Percentiles rank a stretch among this genome's conserved stretches.
These are phyloP conservation scores for Cryptosula pallasiana DNA, from an alignment of 2,888 invertebrate genomes.

Conservation along the genomic window DNA sequence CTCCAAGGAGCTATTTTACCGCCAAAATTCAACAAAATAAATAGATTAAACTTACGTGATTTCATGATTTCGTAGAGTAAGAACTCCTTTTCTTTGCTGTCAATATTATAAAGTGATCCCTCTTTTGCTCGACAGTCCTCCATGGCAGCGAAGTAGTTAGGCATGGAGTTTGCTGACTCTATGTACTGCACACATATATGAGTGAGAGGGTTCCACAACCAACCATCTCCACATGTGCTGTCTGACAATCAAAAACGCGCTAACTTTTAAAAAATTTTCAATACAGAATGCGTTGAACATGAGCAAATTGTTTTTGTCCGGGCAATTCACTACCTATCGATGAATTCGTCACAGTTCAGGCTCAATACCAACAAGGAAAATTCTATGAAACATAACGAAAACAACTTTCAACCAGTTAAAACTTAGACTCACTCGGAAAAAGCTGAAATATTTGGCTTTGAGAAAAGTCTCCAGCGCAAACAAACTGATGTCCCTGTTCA, in stretches of 20 bases:
- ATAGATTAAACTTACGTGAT: constrained; percentile 3
- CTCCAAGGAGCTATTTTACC: too few relatives aligned
- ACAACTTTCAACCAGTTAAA: constrained; percentile 8
- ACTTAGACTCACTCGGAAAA: not conserved
- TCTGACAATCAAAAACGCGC: too few relatives aligned
- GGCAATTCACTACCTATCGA: too few relatives aligned
- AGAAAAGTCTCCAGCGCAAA: not conserved
- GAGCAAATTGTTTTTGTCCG: too few relatives aligned
- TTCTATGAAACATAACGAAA: too few relatives aligned
- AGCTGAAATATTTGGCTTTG: not conserved
- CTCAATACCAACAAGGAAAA: too few relatives aligned
- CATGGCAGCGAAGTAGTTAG: not conserved
- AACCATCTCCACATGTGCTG: not conserved
- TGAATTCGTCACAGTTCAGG: too few relatives aligned
- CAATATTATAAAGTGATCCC: not conserved
- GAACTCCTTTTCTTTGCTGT: constrained; percentile 13
- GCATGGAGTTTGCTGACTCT: not conserved
- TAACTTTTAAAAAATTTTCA: too few relatives aligned
- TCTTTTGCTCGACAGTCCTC: not conserved
- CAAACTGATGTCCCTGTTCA: not conserved
- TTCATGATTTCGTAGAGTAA: constrained; percentile 2
- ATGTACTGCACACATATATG: not conserved
- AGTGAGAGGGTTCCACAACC: not conserved
- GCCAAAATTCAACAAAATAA: too few relatives aligned
- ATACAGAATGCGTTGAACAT: too few relatives aligned